phyloP scores from a whole-genome alignment of 2,888 invertebrate genomes.

The Drosophila demipolita region DNA sequence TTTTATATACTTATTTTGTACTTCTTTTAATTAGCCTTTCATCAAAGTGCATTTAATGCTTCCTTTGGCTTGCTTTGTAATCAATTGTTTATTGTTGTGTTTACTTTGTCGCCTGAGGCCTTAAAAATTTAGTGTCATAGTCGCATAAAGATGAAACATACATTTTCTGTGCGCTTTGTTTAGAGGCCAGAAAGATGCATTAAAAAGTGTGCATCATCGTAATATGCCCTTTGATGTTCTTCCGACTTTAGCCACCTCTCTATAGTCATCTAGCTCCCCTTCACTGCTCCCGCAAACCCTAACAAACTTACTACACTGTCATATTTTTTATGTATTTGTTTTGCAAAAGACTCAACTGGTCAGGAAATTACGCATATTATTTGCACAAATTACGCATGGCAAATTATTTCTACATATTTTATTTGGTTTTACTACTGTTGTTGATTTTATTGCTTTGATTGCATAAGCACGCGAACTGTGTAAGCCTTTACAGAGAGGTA shows the following conservation, averaged over 20 bases:
- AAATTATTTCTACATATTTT: constrained; percentile 67
- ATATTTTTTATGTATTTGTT: constrained; percentile 14
- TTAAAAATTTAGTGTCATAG: constrained; percentile 69
- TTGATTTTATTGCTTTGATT: constrained; percentile 27
- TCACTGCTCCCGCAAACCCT: not conserved
- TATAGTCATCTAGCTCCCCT: not conserved
- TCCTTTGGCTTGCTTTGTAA: constrained; percentile 11
- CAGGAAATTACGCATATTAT: constrained; percentile 75
- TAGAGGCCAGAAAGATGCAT: constrained; percentile 31
- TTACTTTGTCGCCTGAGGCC: constrained; percentile 79
- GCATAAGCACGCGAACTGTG: constrained; percentile 63
- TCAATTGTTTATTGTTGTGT: constrained; percentile 67
- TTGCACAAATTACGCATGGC: constrained; percentile 81
- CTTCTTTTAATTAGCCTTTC: not conserved
- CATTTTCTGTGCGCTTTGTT: constrained; percentile 49
- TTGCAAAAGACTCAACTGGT: constrained; percentile 37
- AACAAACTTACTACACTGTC: not conserved
- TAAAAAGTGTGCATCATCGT: constrained; percentile 35
- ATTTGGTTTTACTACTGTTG: constrained; percentile 42
- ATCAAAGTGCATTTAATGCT: constrained; percentile 19
- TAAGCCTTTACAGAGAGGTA: not conserved
- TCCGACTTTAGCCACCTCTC: constrained; percentile 34
- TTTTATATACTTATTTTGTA: not conserved
- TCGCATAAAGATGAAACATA: constrained; percentile 60
- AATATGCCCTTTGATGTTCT: constrained; percentile 69